Conservation (phyloP, 2,888 invertebrate genomes). For the Drosophila hamatofila region DNA sequence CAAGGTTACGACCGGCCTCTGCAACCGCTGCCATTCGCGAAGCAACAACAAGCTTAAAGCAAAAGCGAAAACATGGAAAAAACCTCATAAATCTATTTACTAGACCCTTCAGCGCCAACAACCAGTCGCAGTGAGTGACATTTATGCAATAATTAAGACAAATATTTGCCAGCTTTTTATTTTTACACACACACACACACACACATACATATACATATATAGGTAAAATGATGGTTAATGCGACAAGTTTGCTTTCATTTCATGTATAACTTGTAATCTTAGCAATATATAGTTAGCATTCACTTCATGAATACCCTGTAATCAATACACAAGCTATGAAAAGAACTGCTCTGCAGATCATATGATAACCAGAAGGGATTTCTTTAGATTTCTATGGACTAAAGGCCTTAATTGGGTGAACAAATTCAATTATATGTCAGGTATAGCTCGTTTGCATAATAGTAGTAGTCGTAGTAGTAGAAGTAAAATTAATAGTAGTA, state of each 20-base stretch:
- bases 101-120: constrained; percentile 1
- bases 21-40: constrained; percentile 37
- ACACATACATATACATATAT: background rate
- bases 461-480: no score
- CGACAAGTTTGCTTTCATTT: background rate
- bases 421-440: no score
- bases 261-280: constrained; percentile 7
- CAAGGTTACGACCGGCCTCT: constrained; percentile 64
- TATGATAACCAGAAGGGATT: no score
- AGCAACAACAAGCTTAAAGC: constrained; percentile 10
- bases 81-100: constrained; percentile 34
- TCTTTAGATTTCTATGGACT: no score
- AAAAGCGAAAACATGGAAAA: background rate
- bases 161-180: constrained; percentile 45
- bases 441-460: no score
- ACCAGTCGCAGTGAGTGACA: constrained; percentile 27
- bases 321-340: background rate
- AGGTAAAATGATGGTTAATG: background rate
- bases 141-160: constrained; percentile 71
- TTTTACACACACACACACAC: constrained; percentile 8
- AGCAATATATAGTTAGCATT: no score
- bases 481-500: no score
- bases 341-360: background rate
- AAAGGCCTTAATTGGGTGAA: no score
- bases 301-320: no score